These are phyloP conservation scores for Cyclopterus lumpus DNA, from an alignment of 2,797 vertebrate genomes.

Conservation along the genomic window DNA sequence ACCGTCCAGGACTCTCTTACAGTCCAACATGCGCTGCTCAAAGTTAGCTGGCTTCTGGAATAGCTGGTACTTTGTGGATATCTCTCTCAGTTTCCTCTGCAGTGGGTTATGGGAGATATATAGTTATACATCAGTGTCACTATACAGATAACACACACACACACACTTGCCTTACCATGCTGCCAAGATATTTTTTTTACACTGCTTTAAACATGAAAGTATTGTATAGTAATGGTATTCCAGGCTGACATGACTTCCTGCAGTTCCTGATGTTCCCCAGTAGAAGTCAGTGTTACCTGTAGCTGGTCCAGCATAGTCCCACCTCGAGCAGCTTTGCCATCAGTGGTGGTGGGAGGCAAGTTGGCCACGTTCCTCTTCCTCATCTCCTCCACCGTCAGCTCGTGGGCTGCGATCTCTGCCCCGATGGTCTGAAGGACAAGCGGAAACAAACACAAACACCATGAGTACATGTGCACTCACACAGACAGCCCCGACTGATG, in stretches of 20 bases:
- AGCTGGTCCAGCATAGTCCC: slow-evolving; percentile 91
- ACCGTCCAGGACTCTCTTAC: slow-evolving; percentile 91
- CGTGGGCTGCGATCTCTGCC: slow-evolving; percentile 92
- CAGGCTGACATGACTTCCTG: not conserved
- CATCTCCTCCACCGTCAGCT: slow-evolving; percentile 92
- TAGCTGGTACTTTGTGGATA: slow-evolving; percentile 96
- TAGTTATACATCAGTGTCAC: not conserved
- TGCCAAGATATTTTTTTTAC: not conserved
- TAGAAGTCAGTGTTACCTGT: slow-evolving; percentile 87
- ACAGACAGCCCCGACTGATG: not conserved
- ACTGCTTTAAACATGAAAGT: not conserved
- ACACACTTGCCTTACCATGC: not conserved
- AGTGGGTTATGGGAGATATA: not conserved
- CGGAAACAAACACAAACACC: not conserved
- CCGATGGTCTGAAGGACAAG: slow-evolving; percentile 87
- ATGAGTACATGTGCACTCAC: not conserved
- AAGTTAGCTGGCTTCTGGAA: slow-evolving; percentile 99
- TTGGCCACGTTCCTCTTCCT: slow-evolving; percentile 85
- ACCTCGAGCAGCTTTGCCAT: slow-evolving; percentile 86
- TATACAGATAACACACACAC: not conserved
- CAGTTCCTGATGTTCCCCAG: slow-evolving; percentile 46
- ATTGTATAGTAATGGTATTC: not conserved
- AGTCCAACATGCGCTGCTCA: slow-evolving; percentile 98
- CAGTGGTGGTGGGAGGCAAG: slow-evolving; percentile 79
- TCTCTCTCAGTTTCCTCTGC: slow-evolving; percentile 95